These are phyloP conservation scores for Chloroclystis v-ata DNA, from an alignment of 2,888 invertebrate species.

Conservation along the genomic window DNA sequence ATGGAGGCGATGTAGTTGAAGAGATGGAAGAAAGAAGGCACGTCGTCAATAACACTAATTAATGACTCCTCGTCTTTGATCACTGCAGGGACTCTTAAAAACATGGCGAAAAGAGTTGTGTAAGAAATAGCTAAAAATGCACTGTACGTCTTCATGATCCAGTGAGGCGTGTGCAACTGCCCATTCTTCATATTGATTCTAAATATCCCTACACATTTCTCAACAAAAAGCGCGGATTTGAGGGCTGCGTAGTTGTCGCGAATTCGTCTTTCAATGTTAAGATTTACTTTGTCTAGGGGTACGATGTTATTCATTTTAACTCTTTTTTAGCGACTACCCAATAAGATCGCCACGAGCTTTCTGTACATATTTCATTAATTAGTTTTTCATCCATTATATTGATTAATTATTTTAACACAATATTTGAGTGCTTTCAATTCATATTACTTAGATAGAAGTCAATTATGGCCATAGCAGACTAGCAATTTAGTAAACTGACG, in stretches of 20 bases:
- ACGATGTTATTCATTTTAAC: background rate
- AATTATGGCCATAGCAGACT: too few relatives aligned
- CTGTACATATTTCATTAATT: too few relatives aligned
- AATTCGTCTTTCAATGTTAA: background rate
- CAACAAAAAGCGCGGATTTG: conserved; percentile 4
- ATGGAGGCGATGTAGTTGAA: conserved; percentile 21
- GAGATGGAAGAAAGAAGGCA: conserved; percentile 24
- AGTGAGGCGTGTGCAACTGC: conserved; percentile 31
- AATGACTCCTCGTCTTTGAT: background rate
- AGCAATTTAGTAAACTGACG: too few relatives aligned
- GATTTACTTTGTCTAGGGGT: background rate
- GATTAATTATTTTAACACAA: too few relatives aligned
- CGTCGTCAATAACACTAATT: conserved; percentile 21
- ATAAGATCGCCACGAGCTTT: too few relatives aligned
- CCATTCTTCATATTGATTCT: conserved; percentile 36
- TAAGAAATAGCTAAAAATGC: background rate
- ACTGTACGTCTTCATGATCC: conserved; percentile 37
- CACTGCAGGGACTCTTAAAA: conserved; percentile 1
- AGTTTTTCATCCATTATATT: too few relatives aligned
- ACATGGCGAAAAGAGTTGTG: conserved; percentile 19
- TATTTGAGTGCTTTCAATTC: too few relatives aligned
- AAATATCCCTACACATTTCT: conserved; percentile 38
- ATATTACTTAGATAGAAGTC: too few relatives aligned
- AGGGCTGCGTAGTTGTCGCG: conserved; percentile 4
- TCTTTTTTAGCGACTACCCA: too few relatives aligned